These are phyloP conservation scores for Heliothis virescens DNA, from an alignment of 1,140 invertebrate genomes.

Conservation along the genomic window DNA sequence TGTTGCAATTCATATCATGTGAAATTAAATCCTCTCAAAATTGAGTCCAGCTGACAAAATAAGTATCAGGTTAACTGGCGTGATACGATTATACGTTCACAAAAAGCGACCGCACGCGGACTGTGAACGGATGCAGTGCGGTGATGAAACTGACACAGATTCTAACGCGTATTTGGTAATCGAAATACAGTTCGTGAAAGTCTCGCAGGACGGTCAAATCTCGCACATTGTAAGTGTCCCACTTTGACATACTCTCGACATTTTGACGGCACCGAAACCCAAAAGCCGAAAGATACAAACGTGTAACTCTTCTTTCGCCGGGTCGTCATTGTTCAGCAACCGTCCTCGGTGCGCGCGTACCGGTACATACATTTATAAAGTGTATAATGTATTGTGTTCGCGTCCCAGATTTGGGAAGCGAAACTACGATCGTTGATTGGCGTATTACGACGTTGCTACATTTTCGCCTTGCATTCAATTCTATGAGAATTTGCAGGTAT, in stretches of 20 bases:
- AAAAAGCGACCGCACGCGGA: slow-evolving; percentile 72
- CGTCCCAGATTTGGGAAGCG: slow-evolving; percentile 78
- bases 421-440: slow-evolving; percentile 80
- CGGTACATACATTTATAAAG: slow-evolving; percentile 64
- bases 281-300: slow-evolving; percentile 73
- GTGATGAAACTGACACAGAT: slow-evolving; percentile 86
- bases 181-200: slow-evolving; percentile 84
- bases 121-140: slow-evolving; percentile 76
- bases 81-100: slow-evolving; percentile 56
- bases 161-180: slow-evolving; percentile 85
- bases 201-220: slow-evolving; percentile 79
- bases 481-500: slow-evolving; percentile 80
- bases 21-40: slow-evolving; percentile 21
- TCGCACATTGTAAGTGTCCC: slow-evolving; percentile 76
- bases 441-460: slow-evolving; percentile 78
- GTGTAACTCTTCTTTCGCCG: slow-evolving; percentile 65
- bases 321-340: slow-evolving; percentile 65
- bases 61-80: slow-evolving; percentile 45
- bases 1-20: slow-evolving; percentile 3
- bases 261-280: slow-evolving; percentile 80
- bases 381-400: slow-evolving; percentile 65
- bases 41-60: slow-evolving; percentile 29
- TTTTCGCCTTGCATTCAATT: slow-evolving; percentile 80
- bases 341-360: slow-evolving; percentile 63
- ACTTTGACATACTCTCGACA: slow-evolving; percentile 75